Base-by-base conservation (phyloP, 2,888 invertebrate genomes). In the Drosophila paramelanica region DNA sequence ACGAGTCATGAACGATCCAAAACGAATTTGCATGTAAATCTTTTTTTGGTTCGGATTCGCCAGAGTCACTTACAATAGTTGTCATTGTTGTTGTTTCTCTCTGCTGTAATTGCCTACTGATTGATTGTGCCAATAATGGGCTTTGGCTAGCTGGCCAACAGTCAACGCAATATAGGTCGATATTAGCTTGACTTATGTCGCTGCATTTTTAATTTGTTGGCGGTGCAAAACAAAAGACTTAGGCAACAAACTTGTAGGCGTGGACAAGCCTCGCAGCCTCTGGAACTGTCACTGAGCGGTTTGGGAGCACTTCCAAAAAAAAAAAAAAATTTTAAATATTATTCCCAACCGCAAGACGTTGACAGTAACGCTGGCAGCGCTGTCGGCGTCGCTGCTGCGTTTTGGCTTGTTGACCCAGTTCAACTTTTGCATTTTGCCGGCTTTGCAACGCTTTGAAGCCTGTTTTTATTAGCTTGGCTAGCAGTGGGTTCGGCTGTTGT, bases 331-430 rank as follows among this genome's bases (percentile, higher is more conserved):
- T 2, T 23, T 11, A 7, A 33, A 25, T 25, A 13, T 31, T 65
- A 68, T 68, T 53, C 47, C 62, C 66, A 58, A 53, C 59, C 61
- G 55, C 72, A 69, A 49, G 27, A 31, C 51, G 64, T 51, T 51
- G 67, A 51, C 65, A 49, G 55, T 25, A 61, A 50, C 55, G 49
- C 46, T 11, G 41, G 38, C 79, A 23, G 52, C 67, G 62, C 57
- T 39, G 82, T 23, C n/a, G 41, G 13, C 60, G 60, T 69, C 71
- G 70, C 72, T 55, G 66, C 84, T 77, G 71, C 76, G 81, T 84
- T 76, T 80, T 82, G 90, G 90, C 91, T 90, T 81, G 90, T 90
- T 91, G 91, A 91, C 91, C 91, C 77, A 91, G 85, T 91, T 91
- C 91, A 90, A 89, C 87, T 87, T 89, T 90, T 88, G 78, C 79